Percentiles rank a stretch among this genome's conserved stretches.
phyloP scores from a whole-genome alignment of 2,888 invertebrate species.

The Dione vanillae region DNA sequence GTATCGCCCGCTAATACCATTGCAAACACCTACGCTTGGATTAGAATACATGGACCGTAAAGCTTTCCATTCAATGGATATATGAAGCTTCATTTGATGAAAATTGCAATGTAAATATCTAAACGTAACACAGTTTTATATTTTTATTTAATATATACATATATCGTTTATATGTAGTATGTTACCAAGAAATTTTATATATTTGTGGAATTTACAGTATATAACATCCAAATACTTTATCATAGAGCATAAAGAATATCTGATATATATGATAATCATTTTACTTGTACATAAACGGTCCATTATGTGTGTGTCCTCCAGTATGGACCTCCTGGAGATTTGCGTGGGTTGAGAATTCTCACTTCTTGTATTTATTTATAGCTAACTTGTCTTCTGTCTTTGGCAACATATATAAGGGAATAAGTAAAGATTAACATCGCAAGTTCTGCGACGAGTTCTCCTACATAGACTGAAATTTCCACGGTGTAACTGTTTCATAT shows the following conservation, averaged over 20 bases:
- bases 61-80: constrained; percentile 23
- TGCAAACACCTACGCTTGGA: constrained; percentile 44
- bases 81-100: constrained; percentile 12
- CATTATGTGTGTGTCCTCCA: constrained; percentile 25
- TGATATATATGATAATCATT: constrained; percentile 29
- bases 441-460: constrained; percentile 27
- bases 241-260: neutral
- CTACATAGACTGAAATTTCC: constrained; percentile 22
- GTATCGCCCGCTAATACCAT: constrained; percentile 46
- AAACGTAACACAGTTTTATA: neutral
- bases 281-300: constrained; percentile 18
- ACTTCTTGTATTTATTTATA: constrained; percentile 40
- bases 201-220: too few relatives aligned
- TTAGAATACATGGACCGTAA: constrained; percentile 32
- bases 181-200: too few relatives aligned
- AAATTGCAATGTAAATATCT: neutral
- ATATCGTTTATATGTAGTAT: too few relatives aligned
- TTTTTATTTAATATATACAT: neutral
- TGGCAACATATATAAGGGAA: constrained; percentile 32
- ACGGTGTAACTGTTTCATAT: constrained; percentile 20
- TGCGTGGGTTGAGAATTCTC: constrained; percentile 43
- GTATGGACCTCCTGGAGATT: constrained; percentile 44
- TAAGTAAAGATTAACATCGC: constrained; percentile 33
- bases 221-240: neutral
- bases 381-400: constrained; percentile 38